These are phyloP conservation scores for Periphyllus acericola DNA, from an alignment of 2,888 invertebrate genomes.

Conservation along the genomic window DNA sequence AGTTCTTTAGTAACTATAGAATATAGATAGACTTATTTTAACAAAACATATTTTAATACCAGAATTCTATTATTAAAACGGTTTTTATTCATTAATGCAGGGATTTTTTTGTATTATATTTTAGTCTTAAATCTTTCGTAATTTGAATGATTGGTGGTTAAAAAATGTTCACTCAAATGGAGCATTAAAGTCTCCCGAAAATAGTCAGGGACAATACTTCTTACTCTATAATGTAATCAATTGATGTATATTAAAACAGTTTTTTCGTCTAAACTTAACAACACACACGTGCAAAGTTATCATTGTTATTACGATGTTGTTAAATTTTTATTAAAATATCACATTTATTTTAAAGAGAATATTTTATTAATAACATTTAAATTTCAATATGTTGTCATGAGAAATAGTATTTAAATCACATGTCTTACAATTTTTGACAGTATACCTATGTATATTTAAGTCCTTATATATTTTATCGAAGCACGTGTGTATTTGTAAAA, in stretches of 20 bases:
- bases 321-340: constrained; percentile 44
- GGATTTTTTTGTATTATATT: too few species aligned
- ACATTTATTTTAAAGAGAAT: background rate
- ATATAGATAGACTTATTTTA: too few species aligned
- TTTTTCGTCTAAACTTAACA: constrained; percentile 50
- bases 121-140: too few species aligned
- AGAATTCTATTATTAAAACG: too few species aligned
- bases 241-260: background rate
- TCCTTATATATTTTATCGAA: background rate
- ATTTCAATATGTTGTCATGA: background rate
- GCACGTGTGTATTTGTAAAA: constrained; percentile 39
- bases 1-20: too few species aligned
- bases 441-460: background rate
- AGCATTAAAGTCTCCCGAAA: constrained; percentile 46
- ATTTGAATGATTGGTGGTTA: too few species aligned
- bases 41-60: too few species aligned
- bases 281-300: constrained; percentile 58
- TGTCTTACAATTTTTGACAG: background rate
- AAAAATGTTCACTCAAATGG: background rate
- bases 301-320: constrained; percentile 56
- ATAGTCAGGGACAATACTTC: background rate
- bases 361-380: background rate
- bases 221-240: background rate
- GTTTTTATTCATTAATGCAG: too few species aligned
- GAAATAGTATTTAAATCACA: background rate